Conservation (phyloP, 2,888 invertebrate species). For the Melipona beecheii region DNA sequence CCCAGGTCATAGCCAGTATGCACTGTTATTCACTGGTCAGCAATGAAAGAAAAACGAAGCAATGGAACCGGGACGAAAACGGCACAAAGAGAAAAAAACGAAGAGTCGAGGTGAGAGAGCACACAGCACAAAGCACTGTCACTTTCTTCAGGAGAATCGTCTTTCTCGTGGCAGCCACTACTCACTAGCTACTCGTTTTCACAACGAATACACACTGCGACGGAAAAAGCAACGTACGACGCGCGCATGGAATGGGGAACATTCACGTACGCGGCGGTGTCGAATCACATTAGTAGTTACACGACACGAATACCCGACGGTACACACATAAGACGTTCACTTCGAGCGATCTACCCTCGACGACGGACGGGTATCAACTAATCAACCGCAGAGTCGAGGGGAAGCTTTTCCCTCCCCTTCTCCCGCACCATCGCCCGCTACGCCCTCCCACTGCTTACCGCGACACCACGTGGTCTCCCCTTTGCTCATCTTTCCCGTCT, state of each 20-base stretch:
- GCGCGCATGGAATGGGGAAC: background rate
- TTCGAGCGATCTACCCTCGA: conserved; percentile 61
- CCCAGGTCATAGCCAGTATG: conserved; percentile 65
- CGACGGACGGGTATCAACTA: conserved; percentile 78
- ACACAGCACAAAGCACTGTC: conserved; percentile 40
- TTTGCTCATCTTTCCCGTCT: conserved; percentile 84
- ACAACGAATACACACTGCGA: conserved; percentile 15
- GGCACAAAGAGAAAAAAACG: conserved; percentile 12
- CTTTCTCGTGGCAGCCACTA: conserved; percentile 6
- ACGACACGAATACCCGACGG: conserved; percentile 23
- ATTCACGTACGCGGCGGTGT: background rate
- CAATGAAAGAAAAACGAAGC: conserved; percentile 37
- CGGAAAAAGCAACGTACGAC: conserved; percentile 10
- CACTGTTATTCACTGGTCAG: conserved; percentile 57
- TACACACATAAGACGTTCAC: conserved; percentile 3
- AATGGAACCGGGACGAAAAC: background rate
- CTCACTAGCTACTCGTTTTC: conserved; percentile 37
- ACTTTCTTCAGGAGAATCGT: conserved; percentile 30
- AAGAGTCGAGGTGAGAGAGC: conserved; percentile 15
- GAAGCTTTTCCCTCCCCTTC: conserved; percentile 76
- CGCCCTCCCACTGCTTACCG: conserved; percentile 49
- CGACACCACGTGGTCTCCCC: conserved; percentile 75
- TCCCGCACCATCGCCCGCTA: conserved; percentile 71
- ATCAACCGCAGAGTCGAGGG: conserved; percentile 62
- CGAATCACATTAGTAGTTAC: conserved; percentile 14